A percentile compares a stretch with the other conserved stretches of the same genome.
phyloP scores from a whole-genome alignment of 2,113 vertebrate genomes.

The Tapirus terrestris region DNA sequence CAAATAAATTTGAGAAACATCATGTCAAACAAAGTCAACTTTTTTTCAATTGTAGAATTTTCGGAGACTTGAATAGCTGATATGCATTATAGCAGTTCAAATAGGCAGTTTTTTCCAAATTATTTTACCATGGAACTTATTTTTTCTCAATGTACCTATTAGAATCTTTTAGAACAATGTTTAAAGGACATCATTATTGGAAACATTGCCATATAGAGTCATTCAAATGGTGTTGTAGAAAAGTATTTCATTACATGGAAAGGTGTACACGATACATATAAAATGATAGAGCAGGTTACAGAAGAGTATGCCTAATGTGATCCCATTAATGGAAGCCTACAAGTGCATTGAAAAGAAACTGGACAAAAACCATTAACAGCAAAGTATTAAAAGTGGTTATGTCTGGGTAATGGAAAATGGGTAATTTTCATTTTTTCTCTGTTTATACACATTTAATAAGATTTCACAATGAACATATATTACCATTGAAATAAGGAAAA shows the following conservation, averaged over 20 bases:
- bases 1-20: constrained; percentile 28
- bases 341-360: constrained; percentile 1
- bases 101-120: constrained; percentile 12
- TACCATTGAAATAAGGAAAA: constrained; percentile 41
- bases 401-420: constrained; percentile 40
- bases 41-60: neutral
- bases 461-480: constrained; percentile 53
- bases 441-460: constrained; percentile 50
- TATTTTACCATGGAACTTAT: neutral
- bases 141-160: constrained; percentile 25
- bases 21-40: neutral
- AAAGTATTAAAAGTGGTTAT: neutral
- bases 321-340: neutral
- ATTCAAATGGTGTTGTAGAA: neutral
- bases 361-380: neutral
- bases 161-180: constrained; percentile 4
- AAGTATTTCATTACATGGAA: neutral
- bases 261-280: neutral
- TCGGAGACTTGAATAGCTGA: constrained; percentile 1
- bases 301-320: neutral
- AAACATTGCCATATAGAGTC: neutral
- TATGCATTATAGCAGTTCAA: neutral
- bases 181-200: constrained; percentile 7
- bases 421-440: constrained; percentile 52
- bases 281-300: neutral